Percentiles rank a stretch among this genome's conserved stretches.
Evolutionary conservation across 2,888 invertebrate species (phyloP).

Genomic region (Drosophila flavopinicola): DNA sequence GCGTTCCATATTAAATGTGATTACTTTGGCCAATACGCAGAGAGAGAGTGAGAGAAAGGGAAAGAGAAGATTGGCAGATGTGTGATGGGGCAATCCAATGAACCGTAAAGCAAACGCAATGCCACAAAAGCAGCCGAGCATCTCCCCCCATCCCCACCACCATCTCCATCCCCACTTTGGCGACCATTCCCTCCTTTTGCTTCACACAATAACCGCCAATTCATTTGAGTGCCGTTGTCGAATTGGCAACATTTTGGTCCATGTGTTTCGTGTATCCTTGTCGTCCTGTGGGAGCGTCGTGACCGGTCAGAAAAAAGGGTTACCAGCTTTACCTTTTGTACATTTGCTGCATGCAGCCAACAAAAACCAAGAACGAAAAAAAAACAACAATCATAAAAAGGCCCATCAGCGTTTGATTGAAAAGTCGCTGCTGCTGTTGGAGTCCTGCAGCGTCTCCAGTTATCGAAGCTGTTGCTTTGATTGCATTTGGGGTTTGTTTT

Average conservation of each 20-base stretch:
- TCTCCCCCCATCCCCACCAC: not conserved
- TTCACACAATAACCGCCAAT: constrained; percentile 71
- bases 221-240: constrained; percentile 80
- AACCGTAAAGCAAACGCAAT: constrained; percentile 74
- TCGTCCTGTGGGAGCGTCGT: constrained; percentile 59
- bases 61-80: constrained; percentile 62
- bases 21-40: constrained; percentile 74
- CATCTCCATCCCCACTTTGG: not conserved
- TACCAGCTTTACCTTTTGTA: constrained; percentile 52
- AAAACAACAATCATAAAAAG: constrained; percentile 54
- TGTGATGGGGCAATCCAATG: constrained; percentile 61
- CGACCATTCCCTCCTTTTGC: not conserved
- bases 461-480: constrained; percentile 65
- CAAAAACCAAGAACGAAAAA: not conserved
- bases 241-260: constrained; percentile 73
- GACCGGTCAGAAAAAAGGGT: constrained; percentile 72
- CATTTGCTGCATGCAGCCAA: not conserved
- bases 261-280: constrained; percentile 35
- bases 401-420: constrained; percentile 75
- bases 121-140: constrained; percentile 35
- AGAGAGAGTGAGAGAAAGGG: constrained; percentile 14
- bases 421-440: constrained; percentile 51
- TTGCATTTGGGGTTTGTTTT: too few species aligned
- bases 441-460: constrained; percentile 20
- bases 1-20: constrained; percentile 81